Conservation (phyloP, 1,140 invertebrate species). For the Tetragnatha versicolor region DNA sequence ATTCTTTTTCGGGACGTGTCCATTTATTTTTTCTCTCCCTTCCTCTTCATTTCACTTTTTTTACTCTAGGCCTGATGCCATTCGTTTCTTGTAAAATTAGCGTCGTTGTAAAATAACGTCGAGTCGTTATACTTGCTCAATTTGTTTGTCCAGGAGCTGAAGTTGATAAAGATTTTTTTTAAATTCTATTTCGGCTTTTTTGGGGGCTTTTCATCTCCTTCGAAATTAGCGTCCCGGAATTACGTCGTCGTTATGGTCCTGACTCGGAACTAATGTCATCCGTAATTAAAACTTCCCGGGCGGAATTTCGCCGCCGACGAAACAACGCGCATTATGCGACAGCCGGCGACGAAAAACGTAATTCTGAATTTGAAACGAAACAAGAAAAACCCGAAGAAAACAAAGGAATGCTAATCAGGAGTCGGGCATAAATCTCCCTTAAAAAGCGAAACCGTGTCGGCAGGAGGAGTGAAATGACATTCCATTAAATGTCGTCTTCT, state of each 20-base stretch:
- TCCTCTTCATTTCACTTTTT: not conserved
- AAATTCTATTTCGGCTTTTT: too few relatives aligned
- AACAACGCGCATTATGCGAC: not conserved
- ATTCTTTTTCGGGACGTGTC: not conserved
- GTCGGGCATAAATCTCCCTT: slow-evolving; percentile 6
- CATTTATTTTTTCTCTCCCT: not conserved
- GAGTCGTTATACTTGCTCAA: too few relatives aligned
- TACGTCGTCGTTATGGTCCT: not conserved
- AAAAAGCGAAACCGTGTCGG: slow-evolving; percentile 25
- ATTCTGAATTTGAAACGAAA: not conserved
- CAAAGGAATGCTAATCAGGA: slow-evolving; percentile 41
- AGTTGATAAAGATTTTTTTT: too few relatives aligned
- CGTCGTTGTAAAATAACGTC: too few relatives aligned
- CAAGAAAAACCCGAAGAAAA: not conserved
- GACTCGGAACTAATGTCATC: not conserved
- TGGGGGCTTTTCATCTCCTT: too few relatives aligned
- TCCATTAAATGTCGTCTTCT: slow-evolving; percentile 22
- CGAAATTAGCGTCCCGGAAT: not conserved
- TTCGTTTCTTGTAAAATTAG: not conserved
- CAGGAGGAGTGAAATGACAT: slow-evolving; percentile 24
- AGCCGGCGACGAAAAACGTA: slow-evolving; percentile 22
- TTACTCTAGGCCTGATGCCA: too few relatives aligned
- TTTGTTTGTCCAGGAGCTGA: too few relatives aligned
- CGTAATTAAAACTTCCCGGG: not conserved
- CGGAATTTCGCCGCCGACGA: not conserved